These are phyloP conservation scores for Mimachlamys varia DNA, from an alignment of 2,888 invertebrate species.

Conservation along the genomic window DNA sequence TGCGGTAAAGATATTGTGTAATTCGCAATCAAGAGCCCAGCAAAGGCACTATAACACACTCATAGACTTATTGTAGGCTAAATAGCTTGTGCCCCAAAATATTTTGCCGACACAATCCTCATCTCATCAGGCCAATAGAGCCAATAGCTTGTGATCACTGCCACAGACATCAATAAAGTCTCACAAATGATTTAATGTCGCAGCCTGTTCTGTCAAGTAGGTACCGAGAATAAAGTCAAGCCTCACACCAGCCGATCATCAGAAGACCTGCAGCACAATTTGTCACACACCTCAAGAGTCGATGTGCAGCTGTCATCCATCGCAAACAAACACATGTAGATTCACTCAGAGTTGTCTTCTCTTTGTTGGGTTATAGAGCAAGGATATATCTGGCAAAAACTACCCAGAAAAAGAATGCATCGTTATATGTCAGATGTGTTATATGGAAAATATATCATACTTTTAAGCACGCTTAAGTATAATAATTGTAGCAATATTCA, in stretches of 20 bases:
- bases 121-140: neutral
- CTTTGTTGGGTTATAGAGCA: conserved; percentile 12
- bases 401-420: too few species aligned
- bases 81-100: neutral
- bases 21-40: neutral
- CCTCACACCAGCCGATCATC: neutral
- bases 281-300: neutral
- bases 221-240: conserved; percentile 7
- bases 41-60: neutral
- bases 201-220: neutral
- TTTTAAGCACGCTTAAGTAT: too few species aligned
- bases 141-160: neutral
- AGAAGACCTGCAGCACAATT: neutral
- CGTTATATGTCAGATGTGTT: too few species aligned
- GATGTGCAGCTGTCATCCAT: neutral
- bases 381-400: neutral
- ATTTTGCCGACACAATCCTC: neutral
- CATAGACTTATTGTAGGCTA: neutral
- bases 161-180: neutral
- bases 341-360: conserved; percentile 39
- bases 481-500: neutral
- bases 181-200: neutral
- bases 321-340: neutral
- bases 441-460: too few species aligned
- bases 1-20: neutral